Percentiles rank a stretch among this genome's conserved stretches.
These are phyloP conservation scores for Gymnocypris eckloni DNA, from an alignment of 2,797 vertebrate species.

Conservation along the genomic window DNA sequence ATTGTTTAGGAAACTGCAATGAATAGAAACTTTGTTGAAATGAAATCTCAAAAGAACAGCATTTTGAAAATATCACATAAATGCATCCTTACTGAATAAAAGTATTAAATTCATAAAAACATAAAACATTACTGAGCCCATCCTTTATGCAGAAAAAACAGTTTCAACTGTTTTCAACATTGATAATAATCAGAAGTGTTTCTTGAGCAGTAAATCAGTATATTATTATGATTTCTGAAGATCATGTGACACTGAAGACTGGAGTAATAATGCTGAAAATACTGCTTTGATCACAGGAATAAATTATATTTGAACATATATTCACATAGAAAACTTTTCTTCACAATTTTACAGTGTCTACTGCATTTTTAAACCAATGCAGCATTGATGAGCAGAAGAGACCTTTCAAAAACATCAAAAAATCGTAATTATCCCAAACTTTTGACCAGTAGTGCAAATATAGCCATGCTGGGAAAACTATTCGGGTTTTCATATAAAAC, in stretches of 20 bases:
- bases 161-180: too few relatives aligned
- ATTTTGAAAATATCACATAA: not conserved
- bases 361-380: not conserved
- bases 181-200: too few relatives aligned
- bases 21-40: not conserved
- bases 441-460: conserved; percentile 26
- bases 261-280: not conserved
- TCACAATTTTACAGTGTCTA: not conserved
- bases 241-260: not conserved
- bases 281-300: not conserved
- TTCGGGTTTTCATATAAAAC: conserved; percentile 23
- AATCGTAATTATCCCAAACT: not conserved
- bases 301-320: not conserved
- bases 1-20: not conserved
- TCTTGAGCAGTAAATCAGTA: too few relatives aligned
- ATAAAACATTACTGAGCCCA: too few relatives aligned
- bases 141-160: too few relatives aligned
- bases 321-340: not conserved
- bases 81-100: not conserved
- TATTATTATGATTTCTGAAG: not conserved
- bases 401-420: not conserved
- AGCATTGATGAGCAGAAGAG: not conserved
- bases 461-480: conserved; percentile 24
- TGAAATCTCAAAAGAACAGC: not conserved
- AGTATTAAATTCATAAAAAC: not conserved